Evolutionary conservation across 2,113 vertebrate species (phyloP).

Genomic region (Anoura caudifer): DNA sequence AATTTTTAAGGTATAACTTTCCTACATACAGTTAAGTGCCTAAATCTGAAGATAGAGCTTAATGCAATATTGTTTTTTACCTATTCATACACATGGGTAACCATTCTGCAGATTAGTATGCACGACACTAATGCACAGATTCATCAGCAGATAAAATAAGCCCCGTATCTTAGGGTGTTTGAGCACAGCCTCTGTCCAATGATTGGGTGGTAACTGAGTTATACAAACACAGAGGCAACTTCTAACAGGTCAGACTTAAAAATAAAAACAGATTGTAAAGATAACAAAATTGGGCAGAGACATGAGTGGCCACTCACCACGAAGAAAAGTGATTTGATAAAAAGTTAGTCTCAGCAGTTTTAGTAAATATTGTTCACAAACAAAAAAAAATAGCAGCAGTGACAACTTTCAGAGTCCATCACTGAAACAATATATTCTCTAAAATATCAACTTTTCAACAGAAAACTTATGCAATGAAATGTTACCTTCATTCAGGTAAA

Average conservation of each 20-base stretch:
- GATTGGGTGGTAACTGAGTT: background rate
- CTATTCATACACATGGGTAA: background rate
- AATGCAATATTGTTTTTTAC: background rate
- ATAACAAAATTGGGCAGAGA: background rate
- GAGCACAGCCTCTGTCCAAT: background rate
- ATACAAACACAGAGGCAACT: background rate
- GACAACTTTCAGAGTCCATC: background rate
- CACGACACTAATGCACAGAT: background rate
- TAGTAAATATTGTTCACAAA: background rate
- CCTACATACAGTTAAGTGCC: background rate
- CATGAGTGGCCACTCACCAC: background rate
- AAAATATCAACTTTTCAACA: background rate
- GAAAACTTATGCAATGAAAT: background rate
- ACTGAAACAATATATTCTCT: background rate
- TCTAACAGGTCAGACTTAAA: background rate
- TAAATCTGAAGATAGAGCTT: background rate
- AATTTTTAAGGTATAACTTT: background rate
- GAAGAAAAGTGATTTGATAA: background rate
- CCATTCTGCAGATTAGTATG: background rate
- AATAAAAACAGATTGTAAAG: background rate
- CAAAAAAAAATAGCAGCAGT: background rate
- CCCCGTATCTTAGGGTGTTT: background rate
- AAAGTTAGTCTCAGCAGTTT: background rate
- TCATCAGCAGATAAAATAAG: background rate
- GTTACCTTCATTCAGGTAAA: background rate